Evolutionary conservation across 2,797 vertebrate genomes (phyloP).

Genomic region (Acrossocheilus fasciatus): DNA sequence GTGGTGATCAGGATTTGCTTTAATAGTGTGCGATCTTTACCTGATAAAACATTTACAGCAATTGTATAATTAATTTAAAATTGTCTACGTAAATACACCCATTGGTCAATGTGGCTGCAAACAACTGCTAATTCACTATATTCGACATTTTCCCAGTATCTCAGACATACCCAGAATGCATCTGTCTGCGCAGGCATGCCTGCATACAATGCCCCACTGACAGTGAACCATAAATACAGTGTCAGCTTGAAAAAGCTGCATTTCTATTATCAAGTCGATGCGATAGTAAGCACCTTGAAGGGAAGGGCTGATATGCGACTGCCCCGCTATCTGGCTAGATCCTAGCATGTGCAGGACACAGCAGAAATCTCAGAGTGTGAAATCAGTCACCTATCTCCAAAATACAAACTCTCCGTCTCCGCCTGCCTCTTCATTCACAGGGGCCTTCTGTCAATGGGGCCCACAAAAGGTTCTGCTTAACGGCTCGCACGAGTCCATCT

Average conservation of each 20-base stretch:
- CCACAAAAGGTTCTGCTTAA: conserved; percentile 71
- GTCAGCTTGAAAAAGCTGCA: conserved; percentile 51
- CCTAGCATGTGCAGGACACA: conserved; percentile 49
- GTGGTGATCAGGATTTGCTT: not conserved
- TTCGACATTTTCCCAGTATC: conserved; percentile 12
- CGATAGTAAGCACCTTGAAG: conserved; percentile 59
- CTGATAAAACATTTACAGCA: not conserved
- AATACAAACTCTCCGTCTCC: conserved; percentile 54
- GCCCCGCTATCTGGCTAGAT: conserved; percentile 55
- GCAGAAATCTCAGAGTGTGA: conserved; percentile 52
- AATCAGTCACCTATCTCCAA: conserved; percentile 63
- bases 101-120: not conserved
- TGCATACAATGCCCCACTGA: conserved; percentile 34
- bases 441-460: conserved; percentile 68
- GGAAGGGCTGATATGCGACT: conserved; percentile 42
- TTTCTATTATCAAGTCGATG: conserved; percentile 60
- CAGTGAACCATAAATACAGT: conserved; percentile 48
- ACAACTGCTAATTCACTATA: not conserved
- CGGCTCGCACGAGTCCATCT: conserved; percentile 68
- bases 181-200: conserved; percentile 22
- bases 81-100: not conserved
- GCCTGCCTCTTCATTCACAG: conserved; percentile 55
- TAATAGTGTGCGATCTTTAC: not conserved
- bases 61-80: not conserved
- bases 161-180: conserved; percentile 48